Percentiles rank a stretch among this genome's conserved stretches.
These are phyloP conservation scores for Bombus turneri DNA, from an alignment of 1,140 invertebrate species.

Conservation along the genomic window DNA sequence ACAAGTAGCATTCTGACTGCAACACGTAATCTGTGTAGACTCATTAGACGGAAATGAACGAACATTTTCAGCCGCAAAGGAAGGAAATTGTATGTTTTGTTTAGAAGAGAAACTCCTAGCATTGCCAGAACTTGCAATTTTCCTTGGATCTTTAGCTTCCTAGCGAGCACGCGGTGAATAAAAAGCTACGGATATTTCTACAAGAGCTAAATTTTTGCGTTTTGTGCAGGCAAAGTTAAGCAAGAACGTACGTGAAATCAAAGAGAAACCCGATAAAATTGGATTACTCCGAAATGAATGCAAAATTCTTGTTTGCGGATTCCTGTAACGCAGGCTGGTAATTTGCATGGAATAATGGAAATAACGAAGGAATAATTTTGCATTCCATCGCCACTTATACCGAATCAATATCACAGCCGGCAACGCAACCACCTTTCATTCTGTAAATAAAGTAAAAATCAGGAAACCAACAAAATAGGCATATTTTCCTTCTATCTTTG, in stretches of 20 bases:
- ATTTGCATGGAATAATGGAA: conserved; percentile 6
- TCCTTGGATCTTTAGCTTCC: no score
- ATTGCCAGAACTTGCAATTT: no score
- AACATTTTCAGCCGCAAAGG: background rate
- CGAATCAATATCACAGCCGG: background rate
- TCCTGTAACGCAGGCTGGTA: background rate
- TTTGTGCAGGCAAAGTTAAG: background rate
- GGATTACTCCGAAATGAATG: background rate
- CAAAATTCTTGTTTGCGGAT: conserved; percentile 12
- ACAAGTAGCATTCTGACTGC: background rate
- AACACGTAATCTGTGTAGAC: background rate
- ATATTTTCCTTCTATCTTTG: no score
- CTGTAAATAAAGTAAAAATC: background rate
- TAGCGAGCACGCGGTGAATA: no score
- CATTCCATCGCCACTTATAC: background rate
- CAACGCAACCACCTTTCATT: background rate
- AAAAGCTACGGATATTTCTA: background rate
- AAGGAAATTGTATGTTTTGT: background rate
- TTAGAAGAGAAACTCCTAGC: background rate
- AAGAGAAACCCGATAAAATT: background rate
- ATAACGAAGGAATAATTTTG: background rate
- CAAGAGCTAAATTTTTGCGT: background rate
- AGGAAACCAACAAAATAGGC: no score
- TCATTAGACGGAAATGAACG: background rate
- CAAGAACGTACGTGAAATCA: background rate